Conservation (phyloP, 2,113 vertebrate genomes). For the Mesoclemmys tuberculata region DNA sequence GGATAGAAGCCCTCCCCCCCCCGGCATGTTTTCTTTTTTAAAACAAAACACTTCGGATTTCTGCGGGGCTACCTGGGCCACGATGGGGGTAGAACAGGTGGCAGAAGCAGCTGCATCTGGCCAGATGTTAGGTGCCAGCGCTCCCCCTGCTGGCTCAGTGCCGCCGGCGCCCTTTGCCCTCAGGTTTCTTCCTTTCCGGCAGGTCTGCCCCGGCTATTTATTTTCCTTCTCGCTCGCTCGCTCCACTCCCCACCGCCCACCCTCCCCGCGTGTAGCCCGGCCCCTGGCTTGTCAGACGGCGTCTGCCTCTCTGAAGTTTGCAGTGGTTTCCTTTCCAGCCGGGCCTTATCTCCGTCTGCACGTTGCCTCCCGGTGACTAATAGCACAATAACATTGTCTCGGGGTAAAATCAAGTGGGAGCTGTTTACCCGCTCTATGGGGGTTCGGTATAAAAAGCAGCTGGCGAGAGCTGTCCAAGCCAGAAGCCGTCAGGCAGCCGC, state of each 20-base stretch:
- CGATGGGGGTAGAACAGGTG: neutral
- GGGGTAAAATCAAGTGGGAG: slow-evolving; percentile 80
- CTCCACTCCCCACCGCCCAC: neutral
- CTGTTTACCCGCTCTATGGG: slow-evolving; percentile 83
- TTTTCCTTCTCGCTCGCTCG: slow-evolving; percentile 19
- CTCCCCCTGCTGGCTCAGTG: neutral
- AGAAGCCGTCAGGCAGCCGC: slow-evolving; percentile 72
- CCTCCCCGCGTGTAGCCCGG: slow-evolving; percentile 24
- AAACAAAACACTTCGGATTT: neutral
- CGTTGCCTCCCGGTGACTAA: slow-evolving; percentile 87
- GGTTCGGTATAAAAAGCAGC: slow-evolving; percentile 82
- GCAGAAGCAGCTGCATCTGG: neutral
- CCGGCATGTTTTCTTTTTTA: neutral
- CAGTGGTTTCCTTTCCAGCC: slow-evolving; percentile 79
- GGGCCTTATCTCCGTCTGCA: slow-evolving; percentile 84
- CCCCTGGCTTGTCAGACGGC: slow-evolving; percentile 70
- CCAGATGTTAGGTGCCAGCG: neutral
- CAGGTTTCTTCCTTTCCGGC: neutral
- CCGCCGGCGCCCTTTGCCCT: neutral
- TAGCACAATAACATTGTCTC: slow-evolving; percentile 88
- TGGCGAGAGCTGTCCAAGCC: slow-evolving; percentile 67
- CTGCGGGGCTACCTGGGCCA: neutral
- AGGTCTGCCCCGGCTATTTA: slow-evolving; percentile 69
- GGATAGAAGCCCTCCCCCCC: neutral
- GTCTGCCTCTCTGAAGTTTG: slow-evolving; percentile 78